Evolutionary conservation across 2,113 vertebrate species (phyloP), one percentile per base, ranked within the genome.

Genomic region (Clarias gariepinus): DNA sequence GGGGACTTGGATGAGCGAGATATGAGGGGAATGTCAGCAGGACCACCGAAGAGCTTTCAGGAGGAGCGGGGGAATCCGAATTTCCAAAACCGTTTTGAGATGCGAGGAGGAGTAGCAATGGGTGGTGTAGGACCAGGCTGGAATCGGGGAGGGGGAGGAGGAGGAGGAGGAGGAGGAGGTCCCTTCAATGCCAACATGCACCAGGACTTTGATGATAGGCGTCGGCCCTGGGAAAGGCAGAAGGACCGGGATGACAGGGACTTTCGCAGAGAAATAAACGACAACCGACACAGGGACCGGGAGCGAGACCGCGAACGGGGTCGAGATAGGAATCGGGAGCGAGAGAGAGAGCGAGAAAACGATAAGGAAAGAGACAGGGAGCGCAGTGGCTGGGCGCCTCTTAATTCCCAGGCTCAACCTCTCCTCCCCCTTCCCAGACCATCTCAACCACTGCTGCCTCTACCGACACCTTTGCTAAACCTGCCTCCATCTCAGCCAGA

Each of bases 1-100:
- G 97, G 97, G 90, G 98, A 99, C 95, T 98, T 98, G 92, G 98
- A 99, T 89, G 98, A 99, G 89, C 94, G 98, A 79, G 97, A 98
- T 85, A 93, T 96, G 82, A 96, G 95, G 71, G 92, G 94, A 52
- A 94, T 95, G 12, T 94, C 96, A 64, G 94, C 95, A 81, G 94
- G 93, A 33, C 95, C 94, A 36, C 94, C 96, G 25, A 98, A 98
- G 92, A 94, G 95, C 87, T 97, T 98, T 91, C 97, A 96, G 89
- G 98, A 99, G 79, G 97, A 97, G 81, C 95, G 97, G 83, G 94
- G 95, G 87, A 94, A 96, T 15, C 92, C 95, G 36, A 97, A 94
- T 92, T 99, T 96, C 89, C 90, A 92, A 28, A 95, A 81, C 88
- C 97, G 98, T 36, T 99, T 98, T 91, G 98, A 99, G 83, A 95